Base-by-base conservation (phyloP, 2,113 vertebrate species). In the Dipodomys stephensi region DNA sequence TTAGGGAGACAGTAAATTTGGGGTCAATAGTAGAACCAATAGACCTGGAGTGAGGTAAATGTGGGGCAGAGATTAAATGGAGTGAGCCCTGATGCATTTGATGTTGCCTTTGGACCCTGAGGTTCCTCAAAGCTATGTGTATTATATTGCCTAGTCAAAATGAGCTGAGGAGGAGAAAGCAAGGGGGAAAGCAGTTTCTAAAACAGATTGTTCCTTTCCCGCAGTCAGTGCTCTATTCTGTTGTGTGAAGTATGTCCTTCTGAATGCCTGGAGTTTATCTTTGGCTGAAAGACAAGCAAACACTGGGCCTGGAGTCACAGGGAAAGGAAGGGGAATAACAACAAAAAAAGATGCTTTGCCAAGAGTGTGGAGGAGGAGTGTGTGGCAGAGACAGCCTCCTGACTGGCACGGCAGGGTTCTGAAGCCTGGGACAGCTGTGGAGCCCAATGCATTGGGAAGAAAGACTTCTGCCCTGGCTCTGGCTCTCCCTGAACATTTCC, bases 201-300 rank as follows among this genome's bases (percentile, higher is more conserved):
- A 74, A 53, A 81, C n/a, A 57, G 94, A 90, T 64, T 81, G 22
- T 93, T 96, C 72, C 89, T 85, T 93, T 95, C 60, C 25, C 32
- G 57, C n/a, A 94, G 30, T 87, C 86, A 83, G 16, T 27, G 13
- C 49, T 82, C 68, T 62, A 11, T 92, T 91, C 1, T 0, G 12
- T 20, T 80, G 60, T 65, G 76, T 53, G 35, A 71, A 72, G 46
- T 83, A 76, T 87, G 69, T 79, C 27, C 68, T 83, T 92, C 79
- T 78, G 71, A 77, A 73, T 74, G 83, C 93, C 79, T 78, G 78
- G 65, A 77, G 91, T 96, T 97, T 98, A 95, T 94, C 90, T 98
- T 97, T 98, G 97, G 97, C 92, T 91, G 27, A 30, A 62, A 90
- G 91, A 97, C 96, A 98, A 97, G 93, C 94, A 93, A 83, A 90